Evolutionary conservation across 2,888 invertebrate genomes (phyloP).

Genomic region (Itoplectis maculator): DNA sequence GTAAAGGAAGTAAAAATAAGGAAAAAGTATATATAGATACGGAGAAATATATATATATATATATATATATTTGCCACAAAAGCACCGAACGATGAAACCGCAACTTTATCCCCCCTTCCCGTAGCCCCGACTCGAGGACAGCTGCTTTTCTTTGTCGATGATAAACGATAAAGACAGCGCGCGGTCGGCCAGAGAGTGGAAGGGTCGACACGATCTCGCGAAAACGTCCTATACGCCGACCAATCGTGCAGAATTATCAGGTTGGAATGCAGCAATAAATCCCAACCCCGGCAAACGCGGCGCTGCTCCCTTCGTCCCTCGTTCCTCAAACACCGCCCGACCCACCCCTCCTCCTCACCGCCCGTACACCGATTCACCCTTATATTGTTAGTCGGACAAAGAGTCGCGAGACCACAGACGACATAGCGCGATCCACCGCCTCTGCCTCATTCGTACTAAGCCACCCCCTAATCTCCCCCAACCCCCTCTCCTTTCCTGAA

Average conservation of each 20-base stretch:
- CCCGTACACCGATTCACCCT: conserved; percentile 81
- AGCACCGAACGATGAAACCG: not conserved
- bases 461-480: not conserved
- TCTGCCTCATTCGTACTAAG: conserved; percentile 45
- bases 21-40: no score
- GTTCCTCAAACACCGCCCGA: conserved; percentile 67
- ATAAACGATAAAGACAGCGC: conserved; percentile 73
- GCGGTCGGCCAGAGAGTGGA: conserved; percentile 37
- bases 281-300: conserved; percentile 74
- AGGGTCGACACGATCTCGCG: conserved; percentile 38
- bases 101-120: conserved; percentile 1
- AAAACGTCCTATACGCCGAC: conserved; percentile 44
- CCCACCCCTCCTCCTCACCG: no score
- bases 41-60: no score
- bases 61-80: not conserved
- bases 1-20: not conserved
- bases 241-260: conserved; percentile 80
- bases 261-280: conserved; percentile 83
- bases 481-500: conserved; percentile 31
- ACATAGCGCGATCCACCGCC: conserved; percentile 63
- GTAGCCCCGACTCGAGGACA: conserved; percentile 42
- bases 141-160: conserved; percentile 69
- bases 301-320: conserved; percentile 54
- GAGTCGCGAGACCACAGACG: conserved; percentile 78
- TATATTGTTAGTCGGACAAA: conserved; percentile 83